Evolutionary conservation across 2,113 vertebrate species (phyloP), one percentile per base, ranked within the genome.

Genomic region (Cyanistes caeruleus): DNA sequence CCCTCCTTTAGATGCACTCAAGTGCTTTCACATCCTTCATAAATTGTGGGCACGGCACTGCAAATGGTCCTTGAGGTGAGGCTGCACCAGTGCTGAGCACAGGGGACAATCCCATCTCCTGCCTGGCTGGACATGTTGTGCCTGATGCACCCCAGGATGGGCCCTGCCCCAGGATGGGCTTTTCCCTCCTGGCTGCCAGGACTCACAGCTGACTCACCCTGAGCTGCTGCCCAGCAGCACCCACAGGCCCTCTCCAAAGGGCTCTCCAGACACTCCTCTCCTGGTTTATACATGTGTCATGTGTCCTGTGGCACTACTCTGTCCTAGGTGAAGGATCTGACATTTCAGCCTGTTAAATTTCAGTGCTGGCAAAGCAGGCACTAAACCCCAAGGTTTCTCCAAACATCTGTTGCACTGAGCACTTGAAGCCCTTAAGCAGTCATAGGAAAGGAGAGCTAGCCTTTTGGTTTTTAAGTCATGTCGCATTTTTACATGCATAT

Each of bases 31-130:
- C 44, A 51, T 24, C 25, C 65, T 44, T 55, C 20, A 23, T 19
- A n/a, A 30, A 7, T 1, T 35, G 37, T 15, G 43, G 35, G 15
- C 35, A 2, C 0, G 15, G 31, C 51, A 5, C 25, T 44, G 27
- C 27, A 5, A 0, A 0, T 6, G 35, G 28, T 37, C n/a, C 69
- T 28, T 8, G 51, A 19, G 18, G 41, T 10, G n/a, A 39, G 69
- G n/a, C 28, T 6, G 9, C 15, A 39, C 2, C 39, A 46, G 15
- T 17, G n/a, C 43, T 27, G n/a, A 27, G 25, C 20, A 51, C 22
- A 15, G n/a, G 19, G 33, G 41, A 39, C 49, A 52, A 28, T 43
- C 37, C 37, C 15, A 1, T 19, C 20, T 30, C 30, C 33, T 15
- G 7, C 16, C 31, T 52, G 46, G 46, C 37, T 44, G 25, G 25